Base-by-base conservation (phyloP, 2,113 vertebrate species). In the Eurypyga helias region DNA sequence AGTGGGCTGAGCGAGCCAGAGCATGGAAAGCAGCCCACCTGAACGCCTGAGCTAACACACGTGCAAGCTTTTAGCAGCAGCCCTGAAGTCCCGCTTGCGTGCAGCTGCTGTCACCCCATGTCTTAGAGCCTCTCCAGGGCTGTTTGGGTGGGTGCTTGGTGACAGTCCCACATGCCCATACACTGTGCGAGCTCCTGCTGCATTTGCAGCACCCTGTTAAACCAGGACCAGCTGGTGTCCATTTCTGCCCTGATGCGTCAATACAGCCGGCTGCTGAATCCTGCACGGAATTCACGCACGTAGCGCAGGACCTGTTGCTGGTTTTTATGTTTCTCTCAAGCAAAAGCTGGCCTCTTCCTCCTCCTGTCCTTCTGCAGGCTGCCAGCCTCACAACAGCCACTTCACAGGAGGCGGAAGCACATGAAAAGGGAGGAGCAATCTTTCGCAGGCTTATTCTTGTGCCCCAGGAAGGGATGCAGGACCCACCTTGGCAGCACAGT, bases 41-140 rank as follows among this genome's bases (percentile, higher is more conserved):
- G 46, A 25, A 21, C 1, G 17, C 3, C 9, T 16, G 31, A 62
- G 21, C 29, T 54, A 43, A 21, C 21, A 10, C 23, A 48, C 25
- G 0, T 0, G 1, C 3, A 17, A 6, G 16, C 17, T 62, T 20
- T 31, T 8, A 8, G n/a, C 0, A 21, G 29, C 48, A 26, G 25
- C 72, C 64, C 34, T 8, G 9, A 8, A 28, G 41, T 20, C 25
- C 38, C 23, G 48, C 79, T 26, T 7, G 62, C 46, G 19, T 1
- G 2, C 38, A 19, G 15, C 61, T 33, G 55, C 70, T 36, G 24
- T 24, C 77, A 4, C 36, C 21, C 28, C 36, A 12, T 14, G 64
- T 38, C 70, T 29, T 25, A 13, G 13, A 54, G 71, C n/a, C 71
- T 38, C 49, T 18, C 25, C 46, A 4, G 7, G n/a, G 49, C 80